These are phyloP conservation scores for Karalla daura DNA, from an alignment of 2,797 vertebrate species.

Conservation along the genomic window DNA sequence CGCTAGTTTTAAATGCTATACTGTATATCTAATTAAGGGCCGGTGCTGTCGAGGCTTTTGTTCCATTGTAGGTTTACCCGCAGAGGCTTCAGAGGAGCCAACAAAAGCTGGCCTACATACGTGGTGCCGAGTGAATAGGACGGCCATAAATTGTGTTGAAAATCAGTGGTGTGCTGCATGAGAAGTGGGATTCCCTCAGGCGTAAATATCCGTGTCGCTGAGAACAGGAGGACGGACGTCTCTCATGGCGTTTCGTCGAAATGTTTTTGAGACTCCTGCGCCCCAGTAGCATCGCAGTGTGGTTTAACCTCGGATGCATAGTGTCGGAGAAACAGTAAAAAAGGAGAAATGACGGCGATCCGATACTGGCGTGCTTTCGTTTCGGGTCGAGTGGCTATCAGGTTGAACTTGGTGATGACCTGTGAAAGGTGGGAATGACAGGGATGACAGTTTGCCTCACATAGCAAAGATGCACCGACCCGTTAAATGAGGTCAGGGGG, in stretches of 20 bases:
- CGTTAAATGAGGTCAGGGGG: conserved; percentile 63
- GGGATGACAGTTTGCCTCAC: conserved; percentile 51
- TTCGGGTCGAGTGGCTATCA: too few species aligned
- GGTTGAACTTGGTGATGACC: neutral
- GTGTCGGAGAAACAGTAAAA: too few species aligned
- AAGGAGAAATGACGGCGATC: too few species aligned
- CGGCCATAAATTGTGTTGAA: conserved; percentile 51
- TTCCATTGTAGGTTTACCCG: conserved; percentile 58
- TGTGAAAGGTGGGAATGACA: conserved; percentile 10
- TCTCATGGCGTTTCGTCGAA: conserved; percentile 32
- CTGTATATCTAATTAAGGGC: conserved; percentile 56
- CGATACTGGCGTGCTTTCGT: too few species aligned
- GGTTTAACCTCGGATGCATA: neutral
- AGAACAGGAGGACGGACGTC: conserved; percentile 12
- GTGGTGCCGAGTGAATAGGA: conserved; percentile 48
- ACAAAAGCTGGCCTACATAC: conserved; percentile 83
- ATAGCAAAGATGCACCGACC: conserved; percentile 79
- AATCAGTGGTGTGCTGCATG: conserved; percentile 72
- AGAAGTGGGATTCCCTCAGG: conserved; percentile 62
- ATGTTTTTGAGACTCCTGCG: neutral
- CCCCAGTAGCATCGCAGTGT: neutral
- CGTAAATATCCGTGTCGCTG: conserved; percentile 31
- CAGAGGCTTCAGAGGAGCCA: conserved; percentile 42
- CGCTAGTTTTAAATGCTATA: conserved; percentile 11
- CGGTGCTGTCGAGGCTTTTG: conserved; percentile 63